Conservation (phyloP, 2,888 invertebrate species). For the Clanis bilineata region DNA sequence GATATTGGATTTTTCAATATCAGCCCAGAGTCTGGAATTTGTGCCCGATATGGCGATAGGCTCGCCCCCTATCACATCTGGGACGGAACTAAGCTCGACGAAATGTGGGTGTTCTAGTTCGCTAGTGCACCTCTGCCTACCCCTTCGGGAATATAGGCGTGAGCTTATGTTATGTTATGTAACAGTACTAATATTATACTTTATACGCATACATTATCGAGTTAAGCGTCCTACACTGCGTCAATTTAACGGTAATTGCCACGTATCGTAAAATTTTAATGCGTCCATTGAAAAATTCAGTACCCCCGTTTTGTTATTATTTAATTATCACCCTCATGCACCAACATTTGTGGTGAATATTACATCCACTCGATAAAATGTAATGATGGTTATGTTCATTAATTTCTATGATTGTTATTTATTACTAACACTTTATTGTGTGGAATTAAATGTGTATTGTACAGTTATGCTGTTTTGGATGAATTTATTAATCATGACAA, state of each 20-base stretch:
- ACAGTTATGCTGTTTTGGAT: neutral
- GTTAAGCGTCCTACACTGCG: slow-evolving; percentile 25
- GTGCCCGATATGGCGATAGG: too few relatives aligned
- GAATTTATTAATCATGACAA: too few relatives aligned
- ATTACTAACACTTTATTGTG: neutral
- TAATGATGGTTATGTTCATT: slow-evolving; percentile 2
- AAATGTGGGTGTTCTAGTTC: too few relatives aligned
- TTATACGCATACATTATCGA: slow-evolving; percentile 24
- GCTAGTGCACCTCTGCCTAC: neutral
- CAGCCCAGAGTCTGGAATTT: too few relatives aligned
- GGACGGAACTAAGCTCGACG: too few relatives aligned
- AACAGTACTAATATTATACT: neutral
- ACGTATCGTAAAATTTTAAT: slow-evolving; percentile 52
- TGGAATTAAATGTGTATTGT: too few relatives aligned
- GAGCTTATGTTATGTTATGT: neutral
- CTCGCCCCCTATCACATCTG: too few relatives aligned
- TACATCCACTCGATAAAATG: neutral
- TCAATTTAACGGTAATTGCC: slow-evolving; percentile 35
- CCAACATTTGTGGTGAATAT: slow-evolving; percentile 4
- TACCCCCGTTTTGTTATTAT: slow-evolving; percentile 47
- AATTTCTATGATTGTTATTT: neutral
- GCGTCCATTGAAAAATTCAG: slow-evolving; percentile 53
- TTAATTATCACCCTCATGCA: slow-evolving; percentile 56
- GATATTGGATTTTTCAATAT: too few relatives aligned
- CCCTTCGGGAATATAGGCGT: neutral